phyloP scores from a whole-genome alignment of 2,797 vertebrate species.

The Propithecus deckenii region DNA sequence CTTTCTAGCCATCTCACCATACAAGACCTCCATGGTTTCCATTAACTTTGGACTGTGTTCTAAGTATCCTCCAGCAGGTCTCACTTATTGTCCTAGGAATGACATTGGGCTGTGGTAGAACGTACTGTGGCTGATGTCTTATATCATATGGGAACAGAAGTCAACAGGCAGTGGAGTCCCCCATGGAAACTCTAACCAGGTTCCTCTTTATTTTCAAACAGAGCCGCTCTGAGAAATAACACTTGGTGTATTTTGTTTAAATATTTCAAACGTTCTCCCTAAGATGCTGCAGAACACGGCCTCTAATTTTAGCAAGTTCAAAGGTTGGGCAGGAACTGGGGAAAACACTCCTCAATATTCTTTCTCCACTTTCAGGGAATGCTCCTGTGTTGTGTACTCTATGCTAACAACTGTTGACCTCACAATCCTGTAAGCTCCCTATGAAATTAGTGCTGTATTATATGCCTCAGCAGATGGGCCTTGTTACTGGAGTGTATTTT shows the following conservation, averaged over 20 bases:
- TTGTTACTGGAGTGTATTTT: not conserved
- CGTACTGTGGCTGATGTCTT: slow-evolving; percentile 91
- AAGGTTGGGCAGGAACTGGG: not conserved
- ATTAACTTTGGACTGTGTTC: slow-evolving; percentile 94
- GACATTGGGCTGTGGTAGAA: slow-evolving; percentile 93
- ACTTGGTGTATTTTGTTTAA: not conserved
- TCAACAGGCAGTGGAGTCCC: slow-evolving; percentile 89
- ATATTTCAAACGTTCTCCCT: not conserved
- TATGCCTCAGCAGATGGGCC: not conserved
- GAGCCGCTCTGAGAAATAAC: not conserved
- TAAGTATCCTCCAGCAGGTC: slow-evolving; percentile 90
- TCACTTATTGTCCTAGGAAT: slow-evolving; percentile 91
- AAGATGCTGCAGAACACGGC: not conserved
- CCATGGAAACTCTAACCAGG: slow-evolving; percentile 89
- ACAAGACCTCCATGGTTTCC: slow-evolving; percentile 94
- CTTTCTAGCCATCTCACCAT: slow-evolving; percentile 94
- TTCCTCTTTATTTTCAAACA: not conserved
- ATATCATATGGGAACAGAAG: slow-evolving; percentile 92
- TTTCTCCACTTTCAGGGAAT: not conserved
- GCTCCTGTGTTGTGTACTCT: not conserved
- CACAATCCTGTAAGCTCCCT: not conserved
- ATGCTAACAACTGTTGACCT: not conserved
- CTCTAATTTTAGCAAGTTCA: not conserved
- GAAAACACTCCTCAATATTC: not conserved
- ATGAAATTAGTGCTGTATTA: not conserved